These are phyloP conservation scores for Enteromius unitaeniatus DNA, from an alignment of 2,797 vertebrate species.

Conservation along the genomic window DNA sequence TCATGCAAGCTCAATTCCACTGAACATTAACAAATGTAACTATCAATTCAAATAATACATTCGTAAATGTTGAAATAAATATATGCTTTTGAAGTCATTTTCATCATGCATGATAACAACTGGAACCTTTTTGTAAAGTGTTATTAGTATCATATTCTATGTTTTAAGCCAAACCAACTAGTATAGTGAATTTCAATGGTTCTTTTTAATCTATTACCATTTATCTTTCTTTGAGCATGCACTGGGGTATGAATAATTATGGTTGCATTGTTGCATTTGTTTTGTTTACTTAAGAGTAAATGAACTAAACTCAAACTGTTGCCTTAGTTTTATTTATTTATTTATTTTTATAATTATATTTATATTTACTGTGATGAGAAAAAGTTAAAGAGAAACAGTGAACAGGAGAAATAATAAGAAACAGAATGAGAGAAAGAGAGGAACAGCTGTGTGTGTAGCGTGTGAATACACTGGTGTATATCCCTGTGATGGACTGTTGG, in stretches of 20 bases:
- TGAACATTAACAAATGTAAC: not conserved
- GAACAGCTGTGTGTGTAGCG: conserved; percentile 33
- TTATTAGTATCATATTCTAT: not conserved
- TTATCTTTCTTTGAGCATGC: not conserved
- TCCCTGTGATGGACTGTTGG: conserved; percentile 37
- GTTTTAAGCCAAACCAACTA: not conserved
- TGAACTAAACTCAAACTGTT: not conserved
- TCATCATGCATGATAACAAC: not conserved
- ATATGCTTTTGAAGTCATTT: not conserved
- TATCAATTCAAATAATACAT: not conserved
- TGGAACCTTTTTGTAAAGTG: not conserved
- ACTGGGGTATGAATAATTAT: not conserved
- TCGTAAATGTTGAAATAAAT: not conserved
- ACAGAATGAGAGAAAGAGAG: conserved; percentile 16
- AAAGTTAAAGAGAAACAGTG: not conserved
- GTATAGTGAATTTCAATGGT: not conserved
- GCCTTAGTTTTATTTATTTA: not conserved
- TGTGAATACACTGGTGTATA: conserved; percentile 38
- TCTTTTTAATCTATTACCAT: not conserved
- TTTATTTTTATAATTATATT: not conserved
- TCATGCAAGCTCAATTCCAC: not conserved
- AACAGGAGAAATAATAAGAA: not conserved
- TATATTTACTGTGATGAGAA: not conserved
- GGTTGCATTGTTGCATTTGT: not conserved
- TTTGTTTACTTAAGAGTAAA: not conserved